Evolutionary conservation across 2,888 invertebrate species (phyloP).

Genomic region (Amphimallon solstitiale): DNA sequence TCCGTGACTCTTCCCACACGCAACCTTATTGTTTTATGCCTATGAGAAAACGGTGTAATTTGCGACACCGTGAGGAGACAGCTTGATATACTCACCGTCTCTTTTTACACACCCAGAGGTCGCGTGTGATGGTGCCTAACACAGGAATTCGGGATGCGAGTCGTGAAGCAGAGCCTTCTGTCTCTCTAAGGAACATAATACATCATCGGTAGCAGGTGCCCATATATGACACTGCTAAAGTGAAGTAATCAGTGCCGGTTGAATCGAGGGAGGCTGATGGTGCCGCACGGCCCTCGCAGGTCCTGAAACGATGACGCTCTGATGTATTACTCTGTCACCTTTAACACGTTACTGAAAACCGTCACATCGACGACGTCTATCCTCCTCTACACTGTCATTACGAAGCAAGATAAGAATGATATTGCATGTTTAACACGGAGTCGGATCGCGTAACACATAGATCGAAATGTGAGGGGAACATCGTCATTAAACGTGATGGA

Average conservation of each 20-base stretch:
- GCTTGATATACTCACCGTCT: conserved; percentile 6
- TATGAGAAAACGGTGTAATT: conserved; percentile 17
- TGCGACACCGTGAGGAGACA: background rate
- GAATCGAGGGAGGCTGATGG: conserved; percentile 18
- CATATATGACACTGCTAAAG: conserved; percentile 36
- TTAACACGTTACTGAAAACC: conserved; percentile 30
- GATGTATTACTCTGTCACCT: conserved; percentile 32
- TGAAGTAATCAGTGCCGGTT: conserved; percentile 38
- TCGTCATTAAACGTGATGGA: background rate
- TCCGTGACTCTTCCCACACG: conserved; percentile 5
- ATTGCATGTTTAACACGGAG: conserved; percentile 32
- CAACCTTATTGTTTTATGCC: conserved; percentile 31
- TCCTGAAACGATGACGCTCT: conserved; percentile 17
- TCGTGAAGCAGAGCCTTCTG: background rate
- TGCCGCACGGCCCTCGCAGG: background rate
- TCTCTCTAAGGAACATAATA: conserved; percentile 25
- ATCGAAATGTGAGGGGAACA: conserved; percentile 8
- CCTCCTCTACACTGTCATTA: conserved; percentile 21
- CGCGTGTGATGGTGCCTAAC: background rate
- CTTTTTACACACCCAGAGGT: background rate
- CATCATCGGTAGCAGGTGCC: conserved; percentile 38
- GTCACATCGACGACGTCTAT: conserved; percentile 18
- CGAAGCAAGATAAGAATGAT: conserved; percentile 27
- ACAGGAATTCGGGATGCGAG: background rate
- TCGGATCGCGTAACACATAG: conserved; percentile 18